Conservation (phyloP, 2,888 invertebrate genomes). For the Chymomyza amoena region DNA sequence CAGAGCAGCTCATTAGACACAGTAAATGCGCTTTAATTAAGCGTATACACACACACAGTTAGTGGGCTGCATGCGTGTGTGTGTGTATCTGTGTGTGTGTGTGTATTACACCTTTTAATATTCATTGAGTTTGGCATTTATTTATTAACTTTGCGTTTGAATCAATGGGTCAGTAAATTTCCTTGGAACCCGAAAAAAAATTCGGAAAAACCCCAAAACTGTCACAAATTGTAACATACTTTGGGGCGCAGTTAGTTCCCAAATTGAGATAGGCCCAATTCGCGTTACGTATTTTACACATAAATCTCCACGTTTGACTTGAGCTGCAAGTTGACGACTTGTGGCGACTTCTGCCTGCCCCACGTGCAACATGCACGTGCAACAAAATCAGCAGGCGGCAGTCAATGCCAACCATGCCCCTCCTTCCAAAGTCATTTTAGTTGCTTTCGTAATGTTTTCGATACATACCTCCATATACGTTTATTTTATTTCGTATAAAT, state of each 20-base stretch:
- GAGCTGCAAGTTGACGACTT: neutral
- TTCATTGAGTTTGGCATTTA: constrained; percentile 59
- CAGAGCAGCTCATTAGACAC: constrained; percentile 1
- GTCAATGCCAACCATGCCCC: neutral
- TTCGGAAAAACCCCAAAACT: neutral
- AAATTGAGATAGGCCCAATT: too few relatives aligned
- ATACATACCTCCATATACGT: neutral
- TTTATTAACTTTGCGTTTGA: constrained; percentile 51
- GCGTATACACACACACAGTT: constrained; percentile 34
- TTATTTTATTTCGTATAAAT: neutral
- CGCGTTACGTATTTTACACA: too few relatives aligned
- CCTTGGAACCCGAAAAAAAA: neutral
- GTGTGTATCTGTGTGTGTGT: constrained; percentile 17
- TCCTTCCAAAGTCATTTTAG: neutral
- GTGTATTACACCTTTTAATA: constrained; percentile 30
- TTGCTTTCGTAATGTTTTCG: neutral
- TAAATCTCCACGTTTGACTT: neutral
- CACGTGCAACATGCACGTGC: neutral
- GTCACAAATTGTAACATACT: constrained; percentile 42
- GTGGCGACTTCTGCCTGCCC: neutral
- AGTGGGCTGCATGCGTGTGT: constrained; percentile 5
- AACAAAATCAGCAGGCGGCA: neutral
- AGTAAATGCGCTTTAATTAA: constrained; percentile 55
- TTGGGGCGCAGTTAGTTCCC: constrained; percentile 28
- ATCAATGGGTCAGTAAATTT: constrained; percentile 1